Conservation (phyloP, 2,797 vertebrate species). For the Lacerta bilineata region DNA sequence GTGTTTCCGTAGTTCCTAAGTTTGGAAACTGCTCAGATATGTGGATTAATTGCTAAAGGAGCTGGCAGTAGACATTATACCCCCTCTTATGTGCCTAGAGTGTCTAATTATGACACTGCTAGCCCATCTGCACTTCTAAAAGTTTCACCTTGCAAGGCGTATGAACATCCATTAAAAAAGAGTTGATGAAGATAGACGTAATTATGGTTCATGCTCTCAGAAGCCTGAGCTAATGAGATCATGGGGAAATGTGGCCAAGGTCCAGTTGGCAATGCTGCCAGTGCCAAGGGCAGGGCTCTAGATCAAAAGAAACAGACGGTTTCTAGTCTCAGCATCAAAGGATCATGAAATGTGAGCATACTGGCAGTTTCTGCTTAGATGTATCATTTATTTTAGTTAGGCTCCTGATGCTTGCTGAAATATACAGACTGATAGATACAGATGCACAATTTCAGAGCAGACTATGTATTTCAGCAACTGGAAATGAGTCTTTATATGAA, state of each 20-base stretch:
- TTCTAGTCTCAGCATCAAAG: conserved; percentile 57
- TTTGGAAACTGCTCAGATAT: not conserved
- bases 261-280: conserved; percentile 55
- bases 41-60: not conserved
- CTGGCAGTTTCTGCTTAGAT: conserved; percentile 35
- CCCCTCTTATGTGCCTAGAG: not conserved
- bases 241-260: conserved; percentile 57
- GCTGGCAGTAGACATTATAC: conserved; percentile 2
- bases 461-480: not conserved
- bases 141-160: conserved; percentile 21
- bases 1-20: not conserved
- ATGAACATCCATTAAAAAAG: conserved; percentile 45
- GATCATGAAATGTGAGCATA: conserved; percentile 42
- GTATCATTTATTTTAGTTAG: conserved; percentile 46
- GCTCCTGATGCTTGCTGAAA: conserved; percentile 49
- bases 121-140: conserved; percentile 35
- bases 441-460: not conserved
- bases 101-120: conserved; percentile 45
- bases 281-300: conserved; percentile 43
- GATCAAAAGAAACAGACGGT: conserved; percentile 63
- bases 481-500: not conserved
- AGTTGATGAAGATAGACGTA: conserved; percentile 57
- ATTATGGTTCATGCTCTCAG: conserved; percentile 44
- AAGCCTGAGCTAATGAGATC: conserved; percentile 46
- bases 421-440: not conserved